Evolutionary conservation across 2,113 vertebrate species (phyloP), one percentile per base, ranked within the genome.

Genomic region (Prinia subflava): DNA sequence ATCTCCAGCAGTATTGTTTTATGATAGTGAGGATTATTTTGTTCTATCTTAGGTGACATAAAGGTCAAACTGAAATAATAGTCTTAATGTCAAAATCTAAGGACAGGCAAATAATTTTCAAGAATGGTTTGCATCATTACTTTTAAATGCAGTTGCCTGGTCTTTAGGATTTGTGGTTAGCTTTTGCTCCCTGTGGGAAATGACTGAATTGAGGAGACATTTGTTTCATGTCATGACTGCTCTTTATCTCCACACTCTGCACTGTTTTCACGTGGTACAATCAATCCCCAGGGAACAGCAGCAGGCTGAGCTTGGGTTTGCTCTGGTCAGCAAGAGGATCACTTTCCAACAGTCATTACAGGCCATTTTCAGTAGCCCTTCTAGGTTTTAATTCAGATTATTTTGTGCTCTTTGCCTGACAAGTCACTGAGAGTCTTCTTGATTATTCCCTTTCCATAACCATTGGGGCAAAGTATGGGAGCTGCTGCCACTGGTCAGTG

Each of bases 161-260:
- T 88, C 82, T 90, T 88, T 71, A 53, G 63, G 83, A 86, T 93
- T 42, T 17, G 64, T 88, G 94, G 94, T 93, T 88, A 88, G 50
- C 75, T 95, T 94, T 81, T 92, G 13, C 30, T 90, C 89, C 75
- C 76, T 15, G 41, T 81, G 90, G 93, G 88, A 90, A 95, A 96
- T 94, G 90, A 90, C 92, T 93, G 71, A 93, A 81, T 89, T 88
- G 79, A 60, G 79, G 76, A 93, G 92, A 88, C 88, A 49, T 94
- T 94, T 92, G 55, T 85, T 94, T 87, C 52, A 15, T 88, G 88
- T 86, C 71, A 23, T 63, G 77, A 30, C 62, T 94, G 71, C 75
- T 86, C 44, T 89, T 85, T 88, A 77, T 90, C 84, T 92, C 0
- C 44, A 42, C 42, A 33, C 46, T 42, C 80, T 60, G 30, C 47